phyloP scores from a whole-genome alignment of 2,113 vertebrate species.

The Amblyopsis rosae region DNA sequence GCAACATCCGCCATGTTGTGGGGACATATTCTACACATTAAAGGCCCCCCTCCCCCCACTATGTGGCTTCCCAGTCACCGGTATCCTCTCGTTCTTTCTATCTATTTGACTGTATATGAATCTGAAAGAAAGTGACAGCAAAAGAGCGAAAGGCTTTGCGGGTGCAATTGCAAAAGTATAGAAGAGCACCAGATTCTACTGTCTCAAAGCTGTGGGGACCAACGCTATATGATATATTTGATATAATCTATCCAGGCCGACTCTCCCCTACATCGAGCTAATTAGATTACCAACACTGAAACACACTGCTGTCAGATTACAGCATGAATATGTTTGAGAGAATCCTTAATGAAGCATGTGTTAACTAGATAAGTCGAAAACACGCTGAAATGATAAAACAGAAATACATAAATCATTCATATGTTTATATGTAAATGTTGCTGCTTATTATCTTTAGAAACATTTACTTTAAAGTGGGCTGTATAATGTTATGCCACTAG shows the following conservation, averaged over 20 bases:
- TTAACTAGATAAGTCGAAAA: neutral
- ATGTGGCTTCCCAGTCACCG: neutral
- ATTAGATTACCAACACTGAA: neutral
- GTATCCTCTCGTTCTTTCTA: conserved; percentile 1
- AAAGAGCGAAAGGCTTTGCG: conserved; percentile 36
- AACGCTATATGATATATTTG: conserved; percentile 22
- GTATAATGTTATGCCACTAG: too few relatives aligned
- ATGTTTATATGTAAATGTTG: neutral
- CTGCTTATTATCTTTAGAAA: neutral
- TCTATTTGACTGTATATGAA: conserved; percentile 11
- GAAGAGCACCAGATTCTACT: conserved; percentile 32
- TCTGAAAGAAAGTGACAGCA: conserved; percentile 38
- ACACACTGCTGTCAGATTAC: neutral
- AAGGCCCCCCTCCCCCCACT: neutral
- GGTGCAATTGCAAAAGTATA: conserved; percentile 16
- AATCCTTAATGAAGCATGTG: neutral
- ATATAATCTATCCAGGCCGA: conserved; percentile 19
- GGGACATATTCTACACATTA: conserved; percentile 18
- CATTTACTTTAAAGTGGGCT: too few relatives aligned
- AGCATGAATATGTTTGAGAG: neutral
- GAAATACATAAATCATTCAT: neutral
- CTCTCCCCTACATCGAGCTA: neutral
- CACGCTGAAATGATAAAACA: neutral
- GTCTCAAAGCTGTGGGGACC: conserved; percentile 13
- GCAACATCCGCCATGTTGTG: conserved; percentile 56